Evolutionary conservation across 1,140 invertebrate species (phyloP), one percentile per base, ranked within the genome.

Genomic region (Bombus impatiens): DNA sequence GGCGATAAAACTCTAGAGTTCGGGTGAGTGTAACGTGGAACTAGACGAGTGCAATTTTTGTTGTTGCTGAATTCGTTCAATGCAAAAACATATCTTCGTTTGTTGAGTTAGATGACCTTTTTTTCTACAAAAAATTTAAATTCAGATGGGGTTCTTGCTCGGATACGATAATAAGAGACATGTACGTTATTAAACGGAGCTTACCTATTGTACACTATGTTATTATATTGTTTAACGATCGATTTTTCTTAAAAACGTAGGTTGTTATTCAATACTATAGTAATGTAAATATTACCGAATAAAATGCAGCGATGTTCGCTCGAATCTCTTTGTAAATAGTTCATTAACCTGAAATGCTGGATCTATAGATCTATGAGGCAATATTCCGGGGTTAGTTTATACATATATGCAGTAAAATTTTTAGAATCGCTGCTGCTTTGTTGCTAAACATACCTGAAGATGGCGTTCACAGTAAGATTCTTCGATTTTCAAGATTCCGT

Each of bases 401-500:
- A 53, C 1, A 53, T 79, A 42, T 18, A 42, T 32, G 65, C 13
- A 84, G 9, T 70, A 86, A 86, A 86, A 82, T 86, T 82, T 53
- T 74, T 86, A 57, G 71, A 47, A 86, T 76, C 79, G 71, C 37
- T 4, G 22, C 47, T 67, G 59, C 1, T 72, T 40, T 75, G 78
- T 86, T 81, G 71, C 15, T 32, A 22, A 62, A 57, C 42, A 35
- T 37, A 70, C 53, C 70, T 84, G 84, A 88, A 90, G 89, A 88
- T 91, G 90, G 87, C 89, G 88, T 83, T 86, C 77, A 74, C 40
- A 71, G 78, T 82, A 67, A 59, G 71, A 90, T 90, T 83, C 81
- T 90, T 91, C 89, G 89, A 91, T 91, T 90, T 91, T 87, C 87
- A 90, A 88, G 90, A 91, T 88, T 90, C 83, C 42, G 32, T 80